Percentiles rank a stretch among this genome's conserved stretches.
Conservation (phyloP, 2,113 vertebrate species). For the Hymenochirus boettgeri region DNA sequence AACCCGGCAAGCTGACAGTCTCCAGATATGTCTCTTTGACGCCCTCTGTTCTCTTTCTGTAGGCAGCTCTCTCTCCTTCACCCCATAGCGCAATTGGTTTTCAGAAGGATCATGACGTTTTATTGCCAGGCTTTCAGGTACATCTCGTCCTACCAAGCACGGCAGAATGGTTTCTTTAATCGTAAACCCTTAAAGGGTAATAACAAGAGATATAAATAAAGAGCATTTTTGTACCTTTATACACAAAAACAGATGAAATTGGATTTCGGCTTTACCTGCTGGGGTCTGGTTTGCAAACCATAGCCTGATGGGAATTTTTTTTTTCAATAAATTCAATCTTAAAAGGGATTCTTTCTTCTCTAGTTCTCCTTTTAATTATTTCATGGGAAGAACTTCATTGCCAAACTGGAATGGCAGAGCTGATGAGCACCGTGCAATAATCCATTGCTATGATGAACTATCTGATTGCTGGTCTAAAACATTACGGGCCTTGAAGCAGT, state of each 20-base stretch:
- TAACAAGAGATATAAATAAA: constrained; percentile 42
- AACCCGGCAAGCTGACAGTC: no score
- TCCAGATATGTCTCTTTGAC: not conserved
- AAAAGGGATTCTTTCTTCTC: no score
- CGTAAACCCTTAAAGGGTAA: constrained; percentile 39
- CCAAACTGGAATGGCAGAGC: not conserved
- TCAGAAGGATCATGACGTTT: constrained; percentile 25
- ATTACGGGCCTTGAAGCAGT: no score
- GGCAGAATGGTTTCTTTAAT: constrained; percentile 21
- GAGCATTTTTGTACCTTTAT: constrained; percentile 39
- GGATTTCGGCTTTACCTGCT: constrained; percentile 37
- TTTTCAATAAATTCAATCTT: constrained; percentile 19
- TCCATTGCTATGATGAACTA: not conserved
- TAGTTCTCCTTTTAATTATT: constrained; percentile 33
- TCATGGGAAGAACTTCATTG: constrained; percentile 11
- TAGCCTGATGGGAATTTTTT: constrained; percentile 14
- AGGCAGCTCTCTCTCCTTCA: constrained; percentile 1
- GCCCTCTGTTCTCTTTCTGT: not conserved
- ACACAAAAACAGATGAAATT: constrained; percentile 34
- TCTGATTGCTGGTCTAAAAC: no score
- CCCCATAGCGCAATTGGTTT: constrained; percentile 33
- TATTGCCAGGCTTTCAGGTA: constrained; percentile 39
- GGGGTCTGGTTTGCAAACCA: constrained; percentile 22
- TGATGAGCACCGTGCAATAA: not conserved
- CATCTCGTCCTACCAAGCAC: constrained; percentile 31